Conservation (phyloP, 2,797 vertebrate genomes). For the Chiloscyllium punctatum region DNA sequence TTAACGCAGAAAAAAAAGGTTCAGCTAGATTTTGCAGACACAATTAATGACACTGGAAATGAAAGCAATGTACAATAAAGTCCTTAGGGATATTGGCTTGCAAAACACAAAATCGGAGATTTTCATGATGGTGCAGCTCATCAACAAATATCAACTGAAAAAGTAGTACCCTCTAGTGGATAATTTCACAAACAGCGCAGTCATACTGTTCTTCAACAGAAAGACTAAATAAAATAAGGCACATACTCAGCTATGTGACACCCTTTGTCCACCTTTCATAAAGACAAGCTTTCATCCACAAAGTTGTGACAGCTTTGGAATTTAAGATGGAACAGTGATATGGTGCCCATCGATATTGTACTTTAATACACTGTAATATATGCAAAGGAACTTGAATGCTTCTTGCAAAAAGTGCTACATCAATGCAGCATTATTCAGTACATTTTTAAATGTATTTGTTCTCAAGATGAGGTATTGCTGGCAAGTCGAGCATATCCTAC, state of each 20-base stretch:
- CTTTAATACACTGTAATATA: neutral
- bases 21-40: neutral
- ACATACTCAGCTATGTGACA: neutral
- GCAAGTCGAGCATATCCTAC: neutral
- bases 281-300: too few species aligned
- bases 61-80: slow-evolving; percentile 4
- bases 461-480: neutral
- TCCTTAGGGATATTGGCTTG: neutral
- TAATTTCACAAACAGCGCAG: neutral
- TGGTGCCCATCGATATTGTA: neutral
- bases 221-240: neutral
- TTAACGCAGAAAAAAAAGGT: neutral
- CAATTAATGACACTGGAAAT: slow-evolving; percentile 1
- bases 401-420: neutral
- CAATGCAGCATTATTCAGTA: neutral
- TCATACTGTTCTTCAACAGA: neutral
- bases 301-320: neutral
- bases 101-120: neutral
- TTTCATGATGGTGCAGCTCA: neutral
- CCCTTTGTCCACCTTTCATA: neutral
- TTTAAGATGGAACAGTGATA: neutral
- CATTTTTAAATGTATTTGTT: neutral
- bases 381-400: neutral
- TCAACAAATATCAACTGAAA: neutral
- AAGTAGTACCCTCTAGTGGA: slow-evolving; percentile 33